Conservation (phyloP, 2,888 invertebrate genomes). For the Corythucha ciliata region DNA sequence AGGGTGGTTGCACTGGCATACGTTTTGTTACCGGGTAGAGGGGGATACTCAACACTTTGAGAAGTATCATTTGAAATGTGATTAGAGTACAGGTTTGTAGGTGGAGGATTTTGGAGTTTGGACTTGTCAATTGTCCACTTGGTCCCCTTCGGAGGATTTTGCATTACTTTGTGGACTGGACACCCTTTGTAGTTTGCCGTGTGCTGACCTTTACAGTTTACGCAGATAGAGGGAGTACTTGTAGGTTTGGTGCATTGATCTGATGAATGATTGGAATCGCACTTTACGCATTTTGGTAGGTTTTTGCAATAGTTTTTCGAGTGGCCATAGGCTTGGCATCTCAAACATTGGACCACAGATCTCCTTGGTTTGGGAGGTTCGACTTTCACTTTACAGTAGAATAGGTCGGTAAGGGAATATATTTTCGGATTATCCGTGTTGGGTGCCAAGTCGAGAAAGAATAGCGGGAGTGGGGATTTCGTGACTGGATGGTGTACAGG, state of each 20-base stretch:
- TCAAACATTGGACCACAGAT: neutral
- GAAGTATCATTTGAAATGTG: neutral
- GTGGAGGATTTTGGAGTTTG: neutral
- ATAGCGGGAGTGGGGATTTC: too few relatives aligned
- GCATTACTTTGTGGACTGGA: neutral
- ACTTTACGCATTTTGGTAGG: conserved; percentile 10
- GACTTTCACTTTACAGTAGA: too few relatives aligned
- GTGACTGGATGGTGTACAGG: too few relatives aligned
- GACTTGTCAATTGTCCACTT: neutral
- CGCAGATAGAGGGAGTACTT: neutral
- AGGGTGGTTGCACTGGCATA: conserved; percentile 9
- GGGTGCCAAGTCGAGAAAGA: too few relatives aligned
- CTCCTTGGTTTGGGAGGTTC: conserved; percentile 9
- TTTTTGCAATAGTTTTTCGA: conserved; percentile 7
- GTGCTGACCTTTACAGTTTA: neutral
- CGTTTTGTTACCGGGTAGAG: neutral
- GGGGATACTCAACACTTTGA: neutral
- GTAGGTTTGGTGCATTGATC: neutral
- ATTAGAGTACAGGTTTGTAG: neutral
- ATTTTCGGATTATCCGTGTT: too few relatives aligned
- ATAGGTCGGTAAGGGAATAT: too few relatives aligned
- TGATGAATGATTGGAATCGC: neutral
- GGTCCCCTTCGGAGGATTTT: too few relatives aligned
- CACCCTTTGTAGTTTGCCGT: conserved; percentile 13
- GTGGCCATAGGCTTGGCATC: conserved; percentile 13